Base-by-base conservation (phyloP, 2,797 vertebrate species). In the Bradypodion ventrale region DNA sequence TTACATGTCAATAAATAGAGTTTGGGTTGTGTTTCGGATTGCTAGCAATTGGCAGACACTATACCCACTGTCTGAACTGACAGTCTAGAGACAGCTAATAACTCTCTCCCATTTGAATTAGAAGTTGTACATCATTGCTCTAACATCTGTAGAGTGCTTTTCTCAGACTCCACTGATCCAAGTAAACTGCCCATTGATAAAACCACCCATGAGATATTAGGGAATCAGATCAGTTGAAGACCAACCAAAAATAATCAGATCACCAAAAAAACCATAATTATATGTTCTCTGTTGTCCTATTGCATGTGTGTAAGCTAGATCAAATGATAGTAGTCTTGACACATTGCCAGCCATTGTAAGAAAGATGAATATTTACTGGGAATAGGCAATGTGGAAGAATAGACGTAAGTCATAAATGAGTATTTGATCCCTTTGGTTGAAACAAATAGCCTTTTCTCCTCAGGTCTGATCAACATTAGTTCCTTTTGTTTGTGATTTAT, bases 381-480 rank as follows among this genome's bases (percentile, higher is more conserved):
- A 89, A 86, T 86, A 82, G 84, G 80, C 76, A 75, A 32, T 8
- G 79, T 3, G 49, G 70, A 78, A 56, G 42, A 12, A 19, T 0
- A n/a, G 83, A 52, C 25, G 29, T 83, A 89, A 88, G 85, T 78
- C 80, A 49, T 42, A 37, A 87, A 76, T 82, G 85, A 89, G 87
- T 88, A 83, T 89, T 90, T 90, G 84, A 90, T 87, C 82, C 15
- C 70, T 87, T 89, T 84, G n/a, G 44, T 89, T 80, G 82, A 79
- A 59, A 16, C 78, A 62, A 88, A 32, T 76, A 42, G 5, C 82
- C 85, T 87, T 69, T 83, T 63, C 82, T 9, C 82, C 35, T 62
- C 62, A 52, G 83, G 37, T 75, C 29, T 46, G 0, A 5, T 35
- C 82, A 15, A 5, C 62, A 75, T 56, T 80, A 66, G 66, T 79